Evolutionary conservation across 2,797 vertebrate genomes (phyloP).

Genomic region (Semotilus atromaculatus): DNA sequence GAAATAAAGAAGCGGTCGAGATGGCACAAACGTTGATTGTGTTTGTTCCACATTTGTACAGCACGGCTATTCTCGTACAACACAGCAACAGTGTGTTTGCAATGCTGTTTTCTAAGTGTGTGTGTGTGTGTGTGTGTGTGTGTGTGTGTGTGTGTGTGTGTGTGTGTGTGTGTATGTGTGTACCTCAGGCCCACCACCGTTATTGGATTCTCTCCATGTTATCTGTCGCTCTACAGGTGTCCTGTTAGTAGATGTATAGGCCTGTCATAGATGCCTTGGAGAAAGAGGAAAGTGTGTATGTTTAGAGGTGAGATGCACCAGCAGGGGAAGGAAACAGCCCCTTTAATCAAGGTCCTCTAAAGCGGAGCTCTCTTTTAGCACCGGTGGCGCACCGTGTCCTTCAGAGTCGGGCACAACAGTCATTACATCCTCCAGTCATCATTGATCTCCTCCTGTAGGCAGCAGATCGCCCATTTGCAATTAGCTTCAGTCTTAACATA

Average conservation of each 20-base stretch:
- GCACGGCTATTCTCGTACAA: background rate
- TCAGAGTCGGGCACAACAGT: conserved; percentile 32
- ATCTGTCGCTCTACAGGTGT: conserved; percentile 36
- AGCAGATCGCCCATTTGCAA: conserved; percentile 12
- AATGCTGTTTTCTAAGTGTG: background rate
- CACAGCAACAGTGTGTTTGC: background rate
- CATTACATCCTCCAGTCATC: conserved; percentile 45
- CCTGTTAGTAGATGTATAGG: conserved; percentile 47
- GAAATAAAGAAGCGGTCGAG: conserved; percentile 47
- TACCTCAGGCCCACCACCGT: background rate
- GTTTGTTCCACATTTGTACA: conserved; percentile 49
- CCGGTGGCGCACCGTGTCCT: conserved; percentile 38
- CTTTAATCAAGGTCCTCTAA: conserved; percentile 50
- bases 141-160: background rate
- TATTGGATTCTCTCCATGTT: conserved; percentile 49
- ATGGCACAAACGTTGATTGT: conserved; percentile 26
- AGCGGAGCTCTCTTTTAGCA: conserved; percentile 30
- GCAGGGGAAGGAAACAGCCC: conserved; percentile 29
- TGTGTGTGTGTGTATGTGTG: background rate
- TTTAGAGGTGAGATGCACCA: conserved; percentile 32
- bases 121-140: conserved; percentile 2
- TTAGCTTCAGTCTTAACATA: conserved; percentile 25
- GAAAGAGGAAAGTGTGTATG: conserved; percentile 34
- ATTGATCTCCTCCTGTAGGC: conserved; percentile 33
- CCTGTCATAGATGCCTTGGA: conserved; percentile 37